A percentile compares a stretch with the other conserved stretches of the same genome.
Conservation (phyloP, 2,888 invertebrate genomes). For the Argyresthia goedartella region DNA sequence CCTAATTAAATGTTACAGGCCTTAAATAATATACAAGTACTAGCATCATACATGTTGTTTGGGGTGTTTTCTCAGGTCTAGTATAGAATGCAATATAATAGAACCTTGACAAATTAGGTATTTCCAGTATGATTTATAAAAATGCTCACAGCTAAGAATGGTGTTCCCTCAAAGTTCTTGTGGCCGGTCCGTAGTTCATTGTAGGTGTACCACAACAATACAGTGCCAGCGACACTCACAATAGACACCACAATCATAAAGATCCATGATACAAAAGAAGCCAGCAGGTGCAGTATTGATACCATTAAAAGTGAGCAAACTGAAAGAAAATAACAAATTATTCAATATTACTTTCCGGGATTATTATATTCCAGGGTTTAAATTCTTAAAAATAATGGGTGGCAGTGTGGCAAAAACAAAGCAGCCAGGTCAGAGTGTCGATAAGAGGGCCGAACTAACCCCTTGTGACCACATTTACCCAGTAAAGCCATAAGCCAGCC, state of each 20-base stretch:
- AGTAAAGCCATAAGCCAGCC: no score
- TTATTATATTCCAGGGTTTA: not conserved
- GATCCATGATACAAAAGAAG: slow-evolving; percentile 88
- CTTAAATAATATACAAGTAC: not conserved
- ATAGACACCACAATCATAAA: slow-evolving; percentile 86
- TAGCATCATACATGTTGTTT: no score
- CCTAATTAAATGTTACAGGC: not conserved
- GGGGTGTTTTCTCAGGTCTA: no score
- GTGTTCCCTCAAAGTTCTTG: slow-evolving; percentile 33
- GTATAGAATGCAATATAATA: not conserved
- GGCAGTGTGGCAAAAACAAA: no score
- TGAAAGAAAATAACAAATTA: slow-evolving; percentile 43
- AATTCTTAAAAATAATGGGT: no score
- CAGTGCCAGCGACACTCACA: slow-evolving; percentile 82
- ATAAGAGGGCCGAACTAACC: no score
- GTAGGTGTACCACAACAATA: slow-evolving; percentile 91
- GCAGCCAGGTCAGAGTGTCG: no score
- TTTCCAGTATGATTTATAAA: no score
- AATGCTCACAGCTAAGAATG: slow-evolving; percentile 44
- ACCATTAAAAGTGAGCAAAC: slow-evolving; percentile 88
- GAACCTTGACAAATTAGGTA: not conserved
- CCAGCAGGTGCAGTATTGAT: slow-evolving; percentile 85
- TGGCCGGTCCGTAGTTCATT: slow-evolving; percentile 77
- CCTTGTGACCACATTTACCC: no score
- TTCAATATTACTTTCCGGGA: not conserved